Base-by-base conservation (phyloP, 2,113 vertebrate genomes). In the Chrysochloris asiatica region DNA sequence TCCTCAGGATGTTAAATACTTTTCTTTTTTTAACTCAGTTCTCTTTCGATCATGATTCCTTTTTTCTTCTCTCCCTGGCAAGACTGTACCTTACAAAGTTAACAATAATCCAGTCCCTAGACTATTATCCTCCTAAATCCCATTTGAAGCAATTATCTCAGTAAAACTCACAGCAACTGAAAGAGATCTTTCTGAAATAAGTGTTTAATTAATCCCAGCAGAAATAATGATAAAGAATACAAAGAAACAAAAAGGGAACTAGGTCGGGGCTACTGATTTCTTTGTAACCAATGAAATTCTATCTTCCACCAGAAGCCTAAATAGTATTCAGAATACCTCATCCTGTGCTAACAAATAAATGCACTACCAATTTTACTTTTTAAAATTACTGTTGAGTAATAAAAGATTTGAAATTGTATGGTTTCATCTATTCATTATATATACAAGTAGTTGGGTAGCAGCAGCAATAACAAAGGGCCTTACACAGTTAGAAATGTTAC, bases 91-190 rank as follows among this genome's bases (percentile, higher is more conserved):
- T 26, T 56, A 59, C 1, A 22, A 92, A 93, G 73, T 91, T 86
- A 87, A 56, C n/a, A 79, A 69, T 52, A 84, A 52, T 4, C 67
- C 50, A 24, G 7, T 21, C 75, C 59, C 71, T 96, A 71, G 84
- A 96, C 14, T n/a, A 93, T 38, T 82, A 43, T 73, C 36, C 24
- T 48, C 94, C 94, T 81, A 94, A 94, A 67, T 98, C 97, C 90
- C 93, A 96, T 36, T 82, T 86, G 89, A 96, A 92, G 76, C 86
- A 88, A 88, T 97, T 93, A 75, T 87, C 97, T 88, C 82, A 86
- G 12, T 65, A 48, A 84, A 50, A 95, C 41, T 86, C 97, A 10
- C 92, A 97, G 82, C 96, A 97, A 75, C 97, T 82, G 78, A 91
- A 79, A 92, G 76, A 94, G 87, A 77, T 81, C 84, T 83, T 95